These are phyloP conservation scores for Danionella dracula DNA, from an alignment of 2,797 vertebrate genomes.

Conservation along the genomic window DNA sequence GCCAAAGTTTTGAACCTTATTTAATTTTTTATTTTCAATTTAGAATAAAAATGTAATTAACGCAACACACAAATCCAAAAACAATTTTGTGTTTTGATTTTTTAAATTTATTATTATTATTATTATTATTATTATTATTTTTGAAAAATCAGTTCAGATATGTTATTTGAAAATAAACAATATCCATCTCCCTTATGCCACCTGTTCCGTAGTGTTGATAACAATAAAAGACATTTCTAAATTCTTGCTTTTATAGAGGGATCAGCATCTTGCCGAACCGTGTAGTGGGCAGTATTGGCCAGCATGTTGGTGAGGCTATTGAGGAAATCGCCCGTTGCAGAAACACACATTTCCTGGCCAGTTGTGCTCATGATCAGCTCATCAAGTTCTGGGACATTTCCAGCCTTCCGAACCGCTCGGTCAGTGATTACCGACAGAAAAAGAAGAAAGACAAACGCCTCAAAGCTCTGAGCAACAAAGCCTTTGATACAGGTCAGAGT, in stretches of 20 bases:
- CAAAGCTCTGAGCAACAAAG: slow-evolving; percentile 81
- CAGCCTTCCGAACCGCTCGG: slow-evolving; percentile 57
- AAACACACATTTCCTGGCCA: slow-evolving; percentile 75
- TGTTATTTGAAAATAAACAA: no score
- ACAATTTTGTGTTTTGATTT: no score
- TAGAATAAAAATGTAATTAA: no score
- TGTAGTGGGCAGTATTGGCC: slow-evolving; percentile 86
- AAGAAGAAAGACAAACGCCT: slow-evolving; percentile 80
- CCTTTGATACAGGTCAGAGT: slow-evolving; percentile 72
- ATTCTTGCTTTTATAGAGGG: slow-evolving; percentile 62
- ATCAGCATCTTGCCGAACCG: slow-evolving; percentile 87
- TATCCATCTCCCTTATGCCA: no score
- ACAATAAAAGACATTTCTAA: no score
- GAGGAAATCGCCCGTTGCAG: slow-evolving; percentile 77
- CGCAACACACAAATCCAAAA: no score
- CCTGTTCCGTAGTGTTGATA: no score
- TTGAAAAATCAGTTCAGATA: no score
- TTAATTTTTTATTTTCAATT: no score
- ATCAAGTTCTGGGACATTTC: slow-evolving; percentile 93
- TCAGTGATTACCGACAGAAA: slow-evolving; percentile 81
- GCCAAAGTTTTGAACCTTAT: no score
- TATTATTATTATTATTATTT: no score
- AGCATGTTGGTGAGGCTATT: slow-evolving; percentile 84
- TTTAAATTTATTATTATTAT: no score
- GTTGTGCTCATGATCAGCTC: slow-evolving; percentile 87